Base-by-base conservation (phyloP, 2,888 invertebrate species). In the Corbicula japonica region DNA sequence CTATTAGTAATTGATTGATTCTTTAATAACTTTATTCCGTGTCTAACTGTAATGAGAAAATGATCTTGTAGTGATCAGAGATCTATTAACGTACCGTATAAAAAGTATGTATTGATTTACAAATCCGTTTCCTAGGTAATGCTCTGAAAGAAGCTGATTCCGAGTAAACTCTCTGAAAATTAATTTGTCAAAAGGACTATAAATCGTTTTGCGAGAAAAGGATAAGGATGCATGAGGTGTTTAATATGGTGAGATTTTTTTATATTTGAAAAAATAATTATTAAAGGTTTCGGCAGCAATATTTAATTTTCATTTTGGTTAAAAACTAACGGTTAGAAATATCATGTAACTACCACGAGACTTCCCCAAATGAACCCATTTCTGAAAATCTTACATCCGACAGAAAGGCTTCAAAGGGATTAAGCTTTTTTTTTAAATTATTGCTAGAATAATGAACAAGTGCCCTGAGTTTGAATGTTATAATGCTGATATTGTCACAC, bases 111-210 rank as follows among this genome's bases (percentile, higher is more conserved):
- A n/a, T n/a, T n/a, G n/a, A n/a, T n/a, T 30, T 50, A 50, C 12
- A 54, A 54, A 54, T 54, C 30, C 54, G 54, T 54, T 54, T 32
- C 54, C 54, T 54, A 30, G 54, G 54, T 15, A 54, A 54, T 54
- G 21, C 18, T 30, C n/a, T 54, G 15, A 54, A 30, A 2, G 32
- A 18, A 8, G 4, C 32, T 32, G 10, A 30, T 12, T 30, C 30
- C 32, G 12, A 32, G 5, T 5, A 3, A 2, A 4, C 10, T 8
- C 2, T 28, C 3, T 10, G 6, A 26, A 5, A 4, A 5, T 54
- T n/a, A 12, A 18, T 54, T 10, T 15, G 18, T 5, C 15, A n/a
- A 54, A 50, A 15, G 1, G 5, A 23, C 28, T 23, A 8, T 3
- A 23, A 10, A n/a, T 8, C 50, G 5, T 23, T n/a, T 50, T 4